A percentile compares a stretch with the other conserved stretches of the same genome.
phyloP scores from a whole-genome alignment of 2,797 vertebrate genomes.

The Scolopax rusticola region DNA sequence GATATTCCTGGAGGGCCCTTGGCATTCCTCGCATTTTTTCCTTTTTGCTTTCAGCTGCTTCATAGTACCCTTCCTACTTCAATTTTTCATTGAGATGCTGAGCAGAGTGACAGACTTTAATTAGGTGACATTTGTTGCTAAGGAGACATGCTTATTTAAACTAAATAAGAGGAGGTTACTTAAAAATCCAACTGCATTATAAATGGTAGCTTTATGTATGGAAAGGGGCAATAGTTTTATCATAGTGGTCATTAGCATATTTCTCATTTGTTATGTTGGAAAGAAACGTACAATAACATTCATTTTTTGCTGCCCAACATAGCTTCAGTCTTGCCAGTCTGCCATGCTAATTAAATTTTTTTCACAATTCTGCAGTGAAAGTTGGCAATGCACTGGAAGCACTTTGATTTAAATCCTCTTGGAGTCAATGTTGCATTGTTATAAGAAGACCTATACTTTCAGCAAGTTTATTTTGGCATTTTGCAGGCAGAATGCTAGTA shows the following conservation, averaged over 20 bases:
- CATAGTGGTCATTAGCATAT: not conserved
- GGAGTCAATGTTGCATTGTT: constrained; percentile 36
- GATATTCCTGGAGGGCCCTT: constrained; percentile 50
- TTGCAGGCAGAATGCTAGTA: not conserved
- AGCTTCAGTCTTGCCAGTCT: constrained; percentile 8
- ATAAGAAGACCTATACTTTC: not conserved
- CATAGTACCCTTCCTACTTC: constrained; percentile 40
- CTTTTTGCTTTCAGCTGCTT: constrained; percentile 58
- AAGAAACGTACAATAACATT: constrained; percentile 5
- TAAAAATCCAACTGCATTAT: constrained; percentile 26
- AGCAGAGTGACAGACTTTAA: constrained; percentile 61
- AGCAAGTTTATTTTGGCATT: constrained; percentile 30
- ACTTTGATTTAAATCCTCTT: constrained; percentile 55
- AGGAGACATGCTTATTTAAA: constrained; percentile 42
- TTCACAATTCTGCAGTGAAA: constrained; percentile 44
- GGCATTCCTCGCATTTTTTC: constrained; percentile 56
- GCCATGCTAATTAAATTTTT: constrained; percentile 35
- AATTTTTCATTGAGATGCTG: constrained; percentile 60
- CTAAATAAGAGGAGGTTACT: constrained; percentile 32
- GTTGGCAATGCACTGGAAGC: not conserved
- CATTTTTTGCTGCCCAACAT: not conserved
- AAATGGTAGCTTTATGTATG: constrained; percentile 19
- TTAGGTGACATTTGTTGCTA: constrained; percentile 59
- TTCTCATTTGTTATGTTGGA: not conserved
- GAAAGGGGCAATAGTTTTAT: not conserved